phyloP scores from a whole-genome alignment of 2,888 invertebrate genomes.

The Melanophora roralis region DNA sequence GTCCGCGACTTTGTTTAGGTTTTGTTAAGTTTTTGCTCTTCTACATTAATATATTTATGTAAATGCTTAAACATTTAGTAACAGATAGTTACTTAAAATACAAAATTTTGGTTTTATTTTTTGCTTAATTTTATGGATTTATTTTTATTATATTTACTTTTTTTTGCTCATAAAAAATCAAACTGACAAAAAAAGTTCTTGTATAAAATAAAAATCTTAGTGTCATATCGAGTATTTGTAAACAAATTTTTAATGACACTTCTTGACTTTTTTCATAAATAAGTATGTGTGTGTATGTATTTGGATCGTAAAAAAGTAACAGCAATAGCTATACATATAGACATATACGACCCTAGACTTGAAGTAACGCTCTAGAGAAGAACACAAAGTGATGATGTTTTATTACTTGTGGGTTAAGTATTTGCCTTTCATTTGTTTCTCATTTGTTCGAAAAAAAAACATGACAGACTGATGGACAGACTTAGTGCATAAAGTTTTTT shows the following conservation, averaged over 20 bases:
- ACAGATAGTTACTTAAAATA: constrained; percentile 72
- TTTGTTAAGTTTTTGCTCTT: constrained; percentile 46
- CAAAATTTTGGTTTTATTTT: constrained; percentile 25
- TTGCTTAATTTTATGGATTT: constrained; percentile 33
- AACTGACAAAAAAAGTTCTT: constrained; percentile 6
- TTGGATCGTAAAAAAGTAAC: constrained; percentile 24
- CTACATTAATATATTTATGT: constrained; percentile 45
- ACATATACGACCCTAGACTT: not conserved
- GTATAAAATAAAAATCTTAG: constrained; percentile 38
- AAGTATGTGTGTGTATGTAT: too few relatives aligned
- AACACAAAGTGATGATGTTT: constrained; percentile 26
- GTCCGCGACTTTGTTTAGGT: not conserved
- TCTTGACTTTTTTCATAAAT: constrained; percentile 40
- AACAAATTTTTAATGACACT: constrained; percentile 63
- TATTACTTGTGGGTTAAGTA: constrained; percentile 44
- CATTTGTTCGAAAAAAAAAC: constrained; percentile 42
- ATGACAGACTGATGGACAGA: not conserved
- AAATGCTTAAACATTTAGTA: constrained; percentile 71
- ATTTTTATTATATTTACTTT: constrained; percentile 22
- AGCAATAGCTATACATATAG: constrained; percentile 9
- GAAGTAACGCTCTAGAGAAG: not conserved
- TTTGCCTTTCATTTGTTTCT: constrained; percentile 51
- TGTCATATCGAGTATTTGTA: constrained; percentile 61
- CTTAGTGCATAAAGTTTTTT: constrained; percentile 17
- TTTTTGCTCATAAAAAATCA: constrained; percentile 50